A percentile compares a stretch with the other conserved stretches of the same genome.
phyloP scores from a whole-genome alignment of 23 tunicate species.

The Diplosoma virens region DNA sequence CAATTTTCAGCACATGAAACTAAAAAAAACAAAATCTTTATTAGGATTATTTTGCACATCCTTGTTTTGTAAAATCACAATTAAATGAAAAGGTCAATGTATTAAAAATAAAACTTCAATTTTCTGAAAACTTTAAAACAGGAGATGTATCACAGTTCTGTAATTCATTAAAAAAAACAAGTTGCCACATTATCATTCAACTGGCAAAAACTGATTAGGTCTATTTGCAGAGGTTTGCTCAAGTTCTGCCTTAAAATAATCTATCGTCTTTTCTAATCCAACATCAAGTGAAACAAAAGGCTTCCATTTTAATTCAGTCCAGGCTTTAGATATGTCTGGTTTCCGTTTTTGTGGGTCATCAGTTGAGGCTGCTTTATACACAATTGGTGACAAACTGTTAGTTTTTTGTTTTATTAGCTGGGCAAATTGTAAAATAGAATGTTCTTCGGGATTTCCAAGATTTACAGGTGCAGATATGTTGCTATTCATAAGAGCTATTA shows the following conservation, averaged over 20 bases:
- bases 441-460: slow-evolving; percentile 92
- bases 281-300: slow-evolving; percentile 76
- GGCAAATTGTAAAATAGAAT: slow-evolving; percentile 84
- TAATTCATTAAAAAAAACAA: no score
- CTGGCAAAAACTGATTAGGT: slow-evolving; percentile 81
- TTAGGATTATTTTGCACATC: no score
- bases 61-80: no score
- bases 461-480: slow-evolving; percentile 73
- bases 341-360: slow-evolving; percentile 94
- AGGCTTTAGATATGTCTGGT: slow-evolving; percentile 95
- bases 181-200: slow-evolving; percentile 54
- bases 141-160: no score
- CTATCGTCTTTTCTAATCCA: slow-evolving; percentile 77
- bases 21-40: no score
- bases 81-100: no score
- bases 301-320: slow-evolving; percentile 58
- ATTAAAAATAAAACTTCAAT: no score
- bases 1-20: no score
- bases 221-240: slow-evolving; percentile 76
- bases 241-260: slow-evolving; percentile 86
- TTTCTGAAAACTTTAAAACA: no score
- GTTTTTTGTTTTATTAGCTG: slow-evolving; percentile 39
- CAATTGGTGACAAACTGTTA: slow-evolving; percentile 64
- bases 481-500: slow-evolving; percentile 85
- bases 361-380: slow-evolving; percentile 71